Base-by-base conservation (phyloP, 1,140 invertebrate species). In the Parasteatoda tepidariorum region DNA sequence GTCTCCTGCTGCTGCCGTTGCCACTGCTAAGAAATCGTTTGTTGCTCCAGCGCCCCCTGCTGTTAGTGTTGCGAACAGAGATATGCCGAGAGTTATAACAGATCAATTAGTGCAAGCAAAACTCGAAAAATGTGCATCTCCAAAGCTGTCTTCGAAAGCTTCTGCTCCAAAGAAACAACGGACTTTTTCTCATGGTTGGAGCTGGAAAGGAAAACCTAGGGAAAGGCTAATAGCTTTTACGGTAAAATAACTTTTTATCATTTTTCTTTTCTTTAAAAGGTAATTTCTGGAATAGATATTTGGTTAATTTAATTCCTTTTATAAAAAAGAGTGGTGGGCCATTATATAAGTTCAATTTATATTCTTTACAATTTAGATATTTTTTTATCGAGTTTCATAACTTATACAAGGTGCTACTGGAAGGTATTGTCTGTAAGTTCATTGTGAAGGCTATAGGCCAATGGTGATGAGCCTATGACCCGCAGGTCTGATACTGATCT, bases 121-220 rank as follows among this genome's bases (percentile, higher is more conserved):
- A 30, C 31, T 48, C n/a, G 78, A 81, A 31, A 81, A 81, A 33
- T 34, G 15, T 55, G 13, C 6, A 15, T 79, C 73, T 18, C 73
- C 73, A 26, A 75, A 75, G 33, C 62, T 54, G n/a, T 28, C 75
- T 55, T 18, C 38, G 1, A 78, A 78, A 33, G 6, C 41, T 24
- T 31, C 33, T 2, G 38, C 57, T 31, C n/a, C 34, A 18, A 55
- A 61, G 26, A 81, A 96, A 95, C 94, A 95, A 94, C 85, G 96
- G 9, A n/a, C n/a, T n/a, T 81, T 81, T 48, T 62, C 64, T 13
- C 78, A 97, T 86, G 96, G 96, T 7, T 98, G 96, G 96, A 93
- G 92, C 67, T 97, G 95, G 94, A 93, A 95, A 87, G 96, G 96
- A 48, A 92, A 95, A 86, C 90, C 94, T 5, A 95, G 93, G 86